Base-by-base conservation (phyloP, 2,797 vertebrate genomes). In the Poecilia velifera region DNA sequence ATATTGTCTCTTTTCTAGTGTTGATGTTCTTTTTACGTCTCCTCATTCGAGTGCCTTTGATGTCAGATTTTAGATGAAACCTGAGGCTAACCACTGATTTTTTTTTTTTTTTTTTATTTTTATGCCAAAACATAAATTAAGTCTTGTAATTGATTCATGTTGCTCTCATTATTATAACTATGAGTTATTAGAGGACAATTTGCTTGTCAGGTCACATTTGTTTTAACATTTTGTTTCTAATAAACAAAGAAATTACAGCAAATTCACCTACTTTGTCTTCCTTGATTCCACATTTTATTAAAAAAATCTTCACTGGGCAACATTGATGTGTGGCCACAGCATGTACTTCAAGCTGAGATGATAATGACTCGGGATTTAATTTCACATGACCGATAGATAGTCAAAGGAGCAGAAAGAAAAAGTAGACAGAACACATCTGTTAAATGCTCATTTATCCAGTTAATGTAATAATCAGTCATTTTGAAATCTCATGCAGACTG, bases 341-440 rank as follows among this genome's bases (percentile, higher is more conserved):
- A 14, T 90, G 88, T 86, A 87, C 87, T 86, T 80, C 39, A 79
- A 83, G 84, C 83, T 86, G 82, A 84, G 82, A 89, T 78, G 80
- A 89, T 78, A 82, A 87, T 78, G 78, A n/a, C 41, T 49, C 55
- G 77, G 84, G 88, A 86, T 89, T 93, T 91, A 85, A 87, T 93
- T 94, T 75, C 77, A 88, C 78, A 72, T 74, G 62, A 77, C 80
- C 82, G 78, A 76, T 88, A 88, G 87, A 76, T 88, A 88, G 87
- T 87, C 91, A 90, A 80, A 87, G 70, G 64, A n/a, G 79, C 22
- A 84, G 84, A 79, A 76, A 78, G 73, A 83, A 45, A 9, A 83
- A 79, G 77, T 64, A 85, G 1, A 7, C 70, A 74, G 47, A 78
- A 86, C 77, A 84, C 62, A 39, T 39, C 82, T 81, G 79, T 74